Percentiles rank a stretch among this genome's conserved stretches.
Evolutionary conservation across 2,888 invertebrate genomes (phyloP).

Genomic region (Macrosoma leucophasiata): DNA sequence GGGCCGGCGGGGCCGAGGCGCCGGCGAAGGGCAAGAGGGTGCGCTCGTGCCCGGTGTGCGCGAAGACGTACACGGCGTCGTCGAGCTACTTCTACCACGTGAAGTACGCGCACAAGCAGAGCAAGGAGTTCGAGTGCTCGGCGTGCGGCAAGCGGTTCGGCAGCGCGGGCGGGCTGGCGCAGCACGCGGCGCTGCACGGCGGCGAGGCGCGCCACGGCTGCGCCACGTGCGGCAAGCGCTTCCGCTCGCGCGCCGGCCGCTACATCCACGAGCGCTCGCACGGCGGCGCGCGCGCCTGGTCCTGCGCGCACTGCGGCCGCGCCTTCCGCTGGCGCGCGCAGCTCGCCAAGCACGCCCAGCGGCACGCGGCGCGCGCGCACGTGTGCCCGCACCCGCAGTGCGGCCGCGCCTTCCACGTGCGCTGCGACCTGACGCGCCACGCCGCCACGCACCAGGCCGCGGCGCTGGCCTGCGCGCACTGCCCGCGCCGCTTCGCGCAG

Average conservation of each 20-base stretch:
- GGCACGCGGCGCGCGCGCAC: slow-evolving; percentile 54
- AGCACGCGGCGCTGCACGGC: slow-evolving; percentile 63
- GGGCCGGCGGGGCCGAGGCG: neutral
- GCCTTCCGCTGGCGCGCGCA: slow-evolving; percentile 65
- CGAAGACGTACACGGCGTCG: slow-evolving; percentile 58
- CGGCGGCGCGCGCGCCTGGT: slow-evolving; percentile 38
- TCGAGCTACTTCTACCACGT: slow-evolving; percentile 73
- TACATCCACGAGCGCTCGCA: slow-evolving; percentile 70
- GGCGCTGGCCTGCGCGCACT: slow-evolving; percentile 55
- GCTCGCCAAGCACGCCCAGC: slow-evolving; percentile 53
- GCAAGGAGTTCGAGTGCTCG: slow-evolving; percentile 62
- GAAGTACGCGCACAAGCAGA: slow-evolving; percentile 59
- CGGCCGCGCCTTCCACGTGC: slow-evolving; percentile 60
- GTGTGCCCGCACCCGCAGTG: slow-evolving; percentile 61
- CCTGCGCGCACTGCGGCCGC: slow-evolving; percentile 46
- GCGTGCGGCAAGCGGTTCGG: slow-evolving; percentile 65
- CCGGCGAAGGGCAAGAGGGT: slow-evolving; percentile 30
- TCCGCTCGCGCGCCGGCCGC: slow-evolving; percentile 60
- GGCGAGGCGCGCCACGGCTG: slow-evolving; percentile 58
- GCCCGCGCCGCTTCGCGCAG: slow-evolving; percentile 65
- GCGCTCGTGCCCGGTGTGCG: slow-evolving; percentile 64
- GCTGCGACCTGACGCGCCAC: slow-evolving; percentile 66
- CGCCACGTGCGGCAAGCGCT: slow-evolving; percentile 61
- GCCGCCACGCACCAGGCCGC: slow-evolving; percentile 59
- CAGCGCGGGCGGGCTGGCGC: slow-evolving; percentile 53